A percentile compares a stretch with the other conserved stretches of the same genome.
phyloP scores from a whole-genome alignment of 2,888 invertebrate genomes.

The Strigamia transsilvanica region DNA sequence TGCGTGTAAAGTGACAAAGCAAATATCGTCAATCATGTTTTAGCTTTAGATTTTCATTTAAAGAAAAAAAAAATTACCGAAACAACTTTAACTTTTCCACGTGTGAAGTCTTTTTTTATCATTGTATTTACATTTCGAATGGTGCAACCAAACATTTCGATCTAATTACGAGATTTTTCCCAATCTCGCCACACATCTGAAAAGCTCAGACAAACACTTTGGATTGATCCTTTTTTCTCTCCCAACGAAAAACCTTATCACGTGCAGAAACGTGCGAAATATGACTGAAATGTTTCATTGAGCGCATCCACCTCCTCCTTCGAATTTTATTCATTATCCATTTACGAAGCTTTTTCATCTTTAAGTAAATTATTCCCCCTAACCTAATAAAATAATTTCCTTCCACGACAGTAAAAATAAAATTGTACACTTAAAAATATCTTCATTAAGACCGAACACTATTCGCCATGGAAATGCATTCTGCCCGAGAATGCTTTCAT shows the following conservation, averaged over 20 bases:
- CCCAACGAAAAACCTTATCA: constrained; percentile 9
- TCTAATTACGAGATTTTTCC: constrained; percentile 6
- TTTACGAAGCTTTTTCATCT: neutral
- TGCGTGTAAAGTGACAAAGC: too few species aligned
- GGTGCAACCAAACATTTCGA: neutral
- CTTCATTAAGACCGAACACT: constrained; percentile 16
- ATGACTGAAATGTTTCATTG: constrained; percentile 40
- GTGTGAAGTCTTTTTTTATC: too few species aligned
- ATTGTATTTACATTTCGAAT: neutral
- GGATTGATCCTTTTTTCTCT: constrained; percentile 22
- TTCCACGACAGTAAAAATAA: neutral
- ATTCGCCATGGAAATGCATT: neutral
- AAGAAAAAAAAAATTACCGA: too few species aligned
- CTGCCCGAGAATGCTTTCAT: constrained; percentile 8
- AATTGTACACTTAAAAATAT: neutral
- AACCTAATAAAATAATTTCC: constrained; percentile 18
- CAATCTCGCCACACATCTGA: constrained; percentile 33
- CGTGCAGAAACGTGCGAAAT: constrained; percentile 40
- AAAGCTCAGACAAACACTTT: constrained; percentile 49
- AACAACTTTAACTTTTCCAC: too few species aligned
- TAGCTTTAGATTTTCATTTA: too few species aligned
- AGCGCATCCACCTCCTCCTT: neutral
- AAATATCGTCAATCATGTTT: too few species aligned
- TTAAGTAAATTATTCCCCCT: neutral
- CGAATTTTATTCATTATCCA: constrained; percentile 36